A percentile compares a stretch with the other conserved stretches of the same genome.
phyloP scores from a whole-genome alignment of 1,140 invertebrate species.

The Temnothorax nylanderi region DNA sequence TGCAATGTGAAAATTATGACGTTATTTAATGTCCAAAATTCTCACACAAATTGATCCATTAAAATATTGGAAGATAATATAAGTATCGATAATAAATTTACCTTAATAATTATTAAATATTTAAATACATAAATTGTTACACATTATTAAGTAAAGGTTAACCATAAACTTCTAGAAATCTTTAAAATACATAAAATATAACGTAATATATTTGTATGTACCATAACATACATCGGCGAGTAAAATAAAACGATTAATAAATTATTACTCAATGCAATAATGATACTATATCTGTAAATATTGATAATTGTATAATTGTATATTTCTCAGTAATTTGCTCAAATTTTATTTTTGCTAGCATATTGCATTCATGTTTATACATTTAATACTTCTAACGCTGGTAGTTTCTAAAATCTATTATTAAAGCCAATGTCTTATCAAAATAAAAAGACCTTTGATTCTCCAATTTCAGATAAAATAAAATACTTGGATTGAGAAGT shows the following conservation, averaged over 20 bases:
- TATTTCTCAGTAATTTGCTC: background rate
- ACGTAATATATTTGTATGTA: background rate
- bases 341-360: background rate
- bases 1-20: background rate
- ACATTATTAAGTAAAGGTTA: background rate
- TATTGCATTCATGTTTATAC: background rate
- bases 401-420: background rate
- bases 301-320: too few species aligned
- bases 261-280: background rate
- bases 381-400: background rate
- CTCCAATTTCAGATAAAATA: background rate
- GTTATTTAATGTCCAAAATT: background rate
- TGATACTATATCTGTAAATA: background rate
- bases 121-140: background rate
- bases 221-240: background rate
- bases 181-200: background rate
- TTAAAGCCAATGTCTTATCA: background rate
- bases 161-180: background rate
- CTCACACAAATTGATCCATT: background rate
- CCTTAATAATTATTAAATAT: background rate
- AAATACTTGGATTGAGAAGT: conserved; percentile 68
- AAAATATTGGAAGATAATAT: background rate
- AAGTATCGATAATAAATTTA: background rate
- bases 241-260: background rate
- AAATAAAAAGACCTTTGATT: background rate